These are phyloP conservation scores for Tichodroma muraria DNA, from an alignment of 2,113 vertebrate species.

Conservation along the genomic window DNA sequence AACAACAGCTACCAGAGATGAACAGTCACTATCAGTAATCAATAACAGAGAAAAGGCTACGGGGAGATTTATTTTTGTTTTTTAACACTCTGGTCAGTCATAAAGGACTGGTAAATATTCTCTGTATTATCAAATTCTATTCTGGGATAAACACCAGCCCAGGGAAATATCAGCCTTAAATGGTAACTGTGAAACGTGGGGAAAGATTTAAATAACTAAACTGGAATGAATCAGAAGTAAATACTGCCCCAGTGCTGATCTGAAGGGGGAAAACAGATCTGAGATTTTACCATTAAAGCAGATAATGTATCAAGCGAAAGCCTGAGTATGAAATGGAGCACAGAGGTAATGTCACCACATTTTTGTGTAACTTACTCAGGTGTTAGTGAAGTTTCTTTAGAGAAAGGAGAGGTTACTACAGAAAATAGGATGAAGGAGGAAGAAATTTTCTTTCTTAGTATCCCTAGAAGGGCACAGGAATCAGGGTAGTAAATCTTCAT, in stretches of 20 bases:
- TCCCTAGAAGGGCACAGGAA: slow-evolving; percentile 9
- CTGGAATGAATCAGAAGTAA: slow-evolving; percentile 43
- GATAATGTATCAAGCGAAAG: not conserved
- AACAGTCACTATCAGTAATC: not conserved
- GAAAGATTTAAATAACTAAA: slow-evolving; percentile 46
- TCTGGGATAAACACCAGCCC: slow-evolving; percentile 21
- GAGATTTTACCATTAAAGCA: not conserved
- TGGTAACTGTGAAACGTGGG: slow-evolving; percentile 16
- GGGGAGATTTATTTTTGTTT: not conserved
- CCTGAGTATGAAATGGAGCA: not conserved
- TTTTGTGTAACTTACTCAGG: not conserved
- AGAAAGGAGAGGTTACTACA: not conserved
- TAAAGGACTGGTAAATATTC: slow-evolving; percentile 35
- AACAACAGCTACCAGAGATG: not conserved
- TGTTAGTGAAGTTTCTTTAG: not conserved
- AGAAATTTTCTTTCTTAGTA: not conserved
- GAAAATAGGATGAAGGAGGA: not conserved
- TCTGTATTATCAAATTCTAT: slow-evolving; percentile 31
- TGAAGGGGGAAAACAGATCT: not conserved
- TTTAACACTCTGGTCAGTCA: not conserved
- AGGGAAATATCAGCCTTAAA: slow-evolving; percentile 51
- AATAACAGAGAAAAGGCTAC: not conserved
- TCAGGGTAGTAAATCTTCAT: not conserved
- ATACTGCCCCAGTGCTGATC: not conserved
- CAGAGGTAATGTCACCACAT: not conserved